phyloP scores from a whole-genome alignment of 2,113 vertebrate species.

The Lagenorhynchus albirostris region DNA sequence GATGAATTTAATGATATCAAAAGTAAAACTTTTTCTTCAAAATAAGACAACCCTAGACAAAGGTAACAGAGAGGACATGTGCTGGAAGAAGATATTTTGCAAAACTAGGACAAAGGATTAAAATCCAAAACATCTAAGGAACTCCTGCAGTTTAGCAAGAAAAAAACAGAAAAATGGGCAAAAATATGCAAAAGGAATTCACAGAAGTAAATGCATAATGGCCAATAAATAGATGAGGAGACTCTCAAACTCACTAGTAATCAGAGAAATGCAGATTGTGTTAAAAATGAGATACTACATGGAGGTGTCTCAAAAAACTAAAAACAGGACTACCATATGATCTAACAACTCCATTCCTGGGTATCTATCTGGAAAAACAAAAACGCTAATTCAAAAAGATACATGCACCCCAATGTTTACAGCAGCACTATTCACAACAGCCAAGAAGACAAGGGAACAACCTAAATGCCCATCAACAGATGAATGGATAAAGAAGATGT shows the following conservation, averaged over 20 bases:
- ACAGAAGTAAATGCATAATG: neutral
- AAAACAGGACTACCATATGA: neutral
- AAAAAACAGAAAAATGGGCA: neutral
- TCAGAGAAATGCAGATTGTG: neutral
- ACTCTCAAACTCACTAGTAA: neutral
- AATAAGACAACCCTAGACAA: neutral
- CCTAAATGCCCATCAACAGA: neutral
- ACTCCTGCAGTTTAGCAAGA: neutral
- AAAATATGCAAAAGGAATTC: neutral
- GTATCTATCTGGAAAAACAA: neutral
- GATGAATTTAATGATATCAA: neutral
- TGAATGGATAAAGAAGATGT: neutral
- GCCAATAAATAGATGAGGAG: neutral
- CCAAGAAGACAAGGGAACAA: neutral
- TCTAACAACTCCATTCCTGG: neutral
- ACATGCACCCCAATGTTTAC: neutral
- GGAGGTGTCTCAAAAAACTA: neutral
- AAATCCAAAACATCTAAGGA: neutral
- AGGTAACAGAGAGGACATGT: neutral
- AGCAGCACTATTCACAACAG: neutral
- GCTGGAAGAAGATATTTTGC: neutral
- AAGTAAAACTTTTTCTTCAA: neutral
- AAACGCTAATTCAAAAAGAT: neutral
- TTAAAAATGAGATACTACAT: neutral
- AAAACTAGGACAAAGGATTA: neutral